A percentile compares a stretch with the other conserved stretches of the same genome.
These are phyloP conservation scores for Yoshiicerus persimilis DNA, from an alignment of 1,140 invertebrate species.

Conservation along the genomic window DNA sequence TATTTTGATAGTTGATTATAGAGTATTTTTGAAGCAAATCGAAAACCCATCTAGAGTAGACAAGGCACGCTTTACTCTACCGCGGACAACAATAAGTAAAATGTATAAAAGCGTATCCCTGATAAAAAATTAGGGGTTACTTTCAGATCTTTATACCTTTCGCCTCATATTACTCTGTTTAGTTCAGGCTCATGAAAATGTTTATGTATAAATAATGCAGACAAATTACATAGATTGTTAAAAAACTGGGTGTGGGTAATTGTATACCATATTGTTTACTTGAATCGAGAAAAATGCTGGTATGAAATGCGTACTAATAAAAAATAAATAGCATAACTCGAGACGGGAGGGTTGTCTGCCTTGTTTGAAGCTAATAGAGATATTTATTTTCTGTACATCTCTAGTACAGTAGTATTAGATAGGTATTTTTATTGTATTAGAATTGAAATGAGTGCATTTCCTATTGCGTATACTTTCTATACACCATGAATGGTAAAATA, in stretches of 20 bases:
- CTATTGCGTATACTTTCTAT: too few species aligned
- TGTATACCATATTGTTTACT: too few species aligned
- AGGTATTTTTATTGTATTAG: background rate
- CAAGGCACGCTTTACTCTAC: background rate
- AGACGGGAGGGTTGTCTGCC: background rate
- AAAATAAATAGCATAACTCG: background rate
- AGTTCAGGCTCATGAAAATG: background rate
- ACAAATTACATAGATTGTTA: background rate
- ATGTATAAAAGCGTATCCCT: background rate
- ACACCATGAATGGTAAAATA: too few species aligned
- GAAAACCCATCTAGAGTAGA: background rate
- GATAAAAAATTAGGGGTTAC: background rate
- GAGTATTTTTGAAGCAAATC: conserved; percentile 16
- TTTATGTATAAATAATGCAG: background rate
- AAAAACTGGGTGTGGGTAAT: background rate
- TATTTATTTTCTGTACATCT: background rate
- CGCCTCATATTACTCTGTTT: background rate
- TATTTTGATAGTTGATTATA: conserved; percentile 40
- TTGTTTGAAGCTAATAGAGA: conserved; percentile 2
- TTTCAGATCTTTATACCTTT: background rate
- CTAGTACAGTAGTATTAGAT: background rate
- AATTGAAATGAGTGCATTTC: too few species aligned
- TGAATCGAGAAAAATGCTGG: background rate
- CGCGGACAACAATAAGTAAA: background rate
- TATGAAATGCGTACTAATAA: background rate